These are phyloP conservation scores for Phengaris alcon DNA, from an alignment of 2,888 invertebrate species.

Conservation along the genomic window DNA sequence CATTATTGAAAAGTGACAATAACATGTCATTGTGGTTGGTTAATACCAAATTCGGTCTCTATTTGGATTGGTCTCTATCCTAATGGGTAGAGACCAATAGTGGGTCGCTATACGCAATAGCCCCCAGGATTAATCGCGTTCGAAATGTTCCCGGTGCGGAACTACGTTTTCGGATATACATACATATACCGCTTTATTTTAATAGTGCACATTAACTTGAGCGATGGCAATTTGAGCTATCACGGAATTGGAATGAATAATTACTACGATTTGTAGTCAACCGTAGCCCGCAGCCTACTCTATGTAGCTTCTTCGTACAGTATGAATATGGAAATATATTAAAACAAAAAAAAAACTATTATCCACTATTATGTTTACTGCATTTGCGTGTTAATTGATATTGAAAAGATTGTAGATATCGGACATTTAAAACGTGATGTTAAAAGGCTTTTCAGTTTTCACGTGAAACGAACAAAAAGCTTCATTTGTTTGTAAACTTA, in stretches of 20 bases:
- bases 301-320: too few species aligned
- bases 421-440: neutral
- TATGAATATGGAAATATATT: too few species aligned
- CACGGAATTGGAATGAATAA: neutral
- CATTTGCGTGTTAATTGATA: too few species aligned
- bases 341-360: too few species aligned
- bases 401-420: too few species aligned
- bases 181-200: conserved; percentile 36
- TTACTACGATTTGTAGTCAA: conserved; percentile 12
- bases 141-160: conserved; percentile 61
- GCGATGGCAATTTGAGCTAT: conserved; percentile 31
- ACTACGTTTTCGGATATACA: conserved; percentile 39
- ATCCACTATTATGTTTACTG: too few species aligned
- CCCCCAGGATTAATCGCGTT: conserved; percentile 55
- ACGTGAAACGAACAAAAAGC: neutral
- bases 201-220: conserved; percentile 38
- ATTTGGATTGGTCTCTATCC: too few species aligned
- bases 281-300: neutral
- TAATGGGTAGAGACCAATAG: neutral
- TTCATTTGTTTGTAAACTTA: neutral
- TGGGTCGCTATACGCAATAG: neutral
- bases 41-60: too few species aligned
- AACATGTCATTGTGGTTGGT: too few species aligned
- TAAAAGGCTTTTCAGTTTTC: neutral
- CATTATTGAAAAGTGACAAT: too few species aligned